Evolutionary conservation across 2,888 invertebrate genomes (phyloP).

Genomic region (Phaonia tiefii): DNA sequence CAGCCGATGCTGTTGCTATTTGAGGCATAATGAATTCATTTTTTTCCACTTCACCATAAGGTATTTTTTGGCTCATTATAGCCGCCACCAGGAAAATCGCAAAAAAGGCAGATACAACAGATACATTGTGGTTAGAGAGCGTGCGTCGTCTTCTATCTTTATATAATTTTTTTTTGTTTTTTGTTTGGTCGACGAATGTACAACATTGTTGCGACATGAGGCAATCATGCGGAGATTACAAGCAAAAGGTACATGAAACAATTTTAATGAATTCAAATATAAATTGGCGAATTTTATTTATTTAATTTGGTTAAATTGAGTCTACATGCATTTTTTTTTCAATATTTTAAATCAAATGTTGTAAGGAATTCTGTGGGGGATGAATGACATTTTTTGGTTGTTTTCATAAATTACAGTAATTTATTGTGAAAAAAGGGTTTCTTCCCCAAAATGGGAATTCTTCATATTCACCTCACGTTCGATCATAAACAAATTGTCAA

Average conservation of each 20-base stretch:
- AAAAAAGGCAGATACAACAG: conserved; percentile 48
- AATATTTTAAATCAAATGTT: neutral
- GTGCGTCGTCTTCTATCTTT: conserved; percentile 37
- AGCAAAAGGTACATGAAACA: conserved; percentile 48
- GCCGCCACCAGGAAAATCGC: conserved; percentile 21
- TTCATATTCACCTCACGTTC: conserved; percentile 62
- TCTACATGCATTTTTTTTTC: too few species aligned
- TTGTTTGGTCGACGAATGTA: conserved; percentile 13
- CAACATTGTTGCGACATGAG: conserved; percentile 50
- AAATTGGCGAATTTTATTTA: conserved; percentile 27
- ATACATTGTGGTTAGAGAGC: too few species aligned
- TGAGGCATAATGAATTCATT: conserved; percentile 58
- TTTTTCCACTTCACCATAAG: conserved; percentile 53
- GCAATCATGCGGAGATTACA: conserved; percentile 56
- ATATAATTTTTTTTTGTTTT: neutral
- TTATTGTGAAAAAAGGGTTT: conserved; percentile 36
- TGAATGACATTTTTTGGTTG: neutral
- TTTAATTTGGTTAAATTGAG: conserved; percentile 39
- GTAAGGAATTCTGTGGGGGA: conserved; percentile 11
- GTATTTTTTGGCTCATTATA: conserved; percentile 65
- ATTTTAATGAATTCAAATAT: conserved; percentile 46
- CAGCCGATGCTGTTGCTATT: conserved; percentile 34
- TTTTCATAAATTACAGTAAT: conserved; percentile 46
- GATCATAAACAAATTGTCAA: conserved; percentile 65
- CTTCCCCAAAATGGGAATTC: neutral